Evolutionary conservation across 2,888 invertebrate genomes (phyloP).

Genomic region (Drosophila ezoana): DNA sequence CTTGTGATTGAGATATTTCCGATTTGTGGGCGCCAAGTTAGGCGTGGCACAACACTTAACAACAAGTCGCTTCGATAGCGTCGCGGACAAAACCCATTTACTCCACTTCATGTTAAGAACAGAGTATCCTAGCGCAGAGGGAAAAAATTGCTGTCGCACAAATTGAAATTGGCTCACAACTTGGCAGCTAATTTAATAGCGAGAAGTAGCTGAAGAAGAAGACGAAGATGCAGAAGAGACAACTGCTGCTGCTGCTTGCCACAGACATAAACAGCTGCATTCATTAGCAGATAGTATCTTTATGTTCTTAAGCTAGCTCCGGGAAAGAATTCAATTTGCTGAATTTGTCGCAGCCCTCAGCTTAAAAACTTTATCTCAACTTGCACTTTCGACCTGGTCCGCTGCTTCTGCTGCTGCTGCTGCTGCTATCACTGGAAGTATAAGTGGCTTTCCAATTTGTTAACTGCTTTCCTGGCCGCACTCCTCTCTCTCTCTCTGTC

Average conservation of each 20-base stretch:
- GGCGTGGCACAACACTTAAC: too few species aligned
- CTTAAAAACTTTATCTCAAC: conserved; percentile 30
- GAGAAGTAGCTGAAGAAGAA: not conserved
- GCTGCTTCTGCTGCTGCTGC: not conserved
- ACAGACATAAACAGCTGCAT: conserved; percentile 35
- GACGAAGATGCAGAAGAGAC: not conserved
- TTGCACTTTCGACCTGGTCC: conserved; percentile 13
- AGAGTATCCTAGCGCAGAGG: not conserved
- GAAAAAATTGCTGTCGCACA: conserved; percentile 47
- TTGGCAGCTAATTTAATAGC: conserved; percentile 76
- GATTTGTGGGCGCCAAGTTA: too few species aligned
- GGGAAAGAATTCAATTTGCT: conserved; percentile 37
- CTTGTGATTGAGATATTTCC: too few species aligned
- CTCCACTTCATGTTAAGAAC: not conserved
- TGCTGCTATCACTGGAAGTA: conserved; percentile 15
- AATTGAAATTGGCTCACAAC: conserved; percentile 73
- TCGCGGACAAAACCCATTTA: not conserved
- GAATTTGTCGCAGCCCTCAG: conserved; percentile 32
- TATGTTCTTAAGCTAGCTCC: not conserved
- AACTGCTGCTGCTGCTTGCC: conserved; percentile 38
- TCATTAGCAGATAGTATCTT: conserved; percentile 16
- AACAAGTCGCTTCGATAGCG: too few species aligned
- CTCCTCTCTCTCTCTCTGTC: not conserved
- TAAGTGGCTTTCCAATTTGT: conserved; percentile 49
- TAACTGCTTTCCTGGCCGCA: conserved; percentile 34